These are phyloP conservation scores for Oedothorax gibbosus DNA, from an alignment of 1,140 invertebrate species.

Conservation along the genomic window DNA sequence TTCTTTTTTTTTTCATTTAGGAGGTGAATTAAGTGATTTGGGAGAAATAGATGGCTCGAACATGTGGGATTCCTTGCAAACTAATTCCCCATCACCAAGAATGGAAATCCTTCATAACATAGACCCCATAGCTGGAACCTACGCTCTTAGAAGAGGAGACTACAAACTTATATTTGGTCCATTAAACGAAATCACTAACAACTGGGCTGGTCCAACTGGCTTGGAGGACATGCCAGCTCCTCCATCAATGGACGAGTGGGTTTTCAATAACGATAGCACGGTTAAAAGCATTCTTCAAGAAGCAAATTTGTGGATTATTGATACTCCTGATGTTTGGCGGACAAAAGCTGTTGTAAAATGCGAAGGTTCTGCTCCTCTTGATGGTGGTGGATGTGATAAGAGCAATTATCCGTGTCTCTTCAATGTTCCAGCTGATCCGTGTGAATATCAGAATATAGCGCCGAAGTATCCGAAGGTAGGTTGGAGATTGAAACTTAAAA, in stretches of 20 bases:
- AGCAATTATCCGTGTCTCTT: slow-evolving; percentile 65
- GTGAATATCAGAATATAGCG: slow-evolving; percentile 68
- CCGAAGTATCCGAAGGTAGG: slow-evolving; percentile 44
- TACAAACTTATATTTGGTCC: slow-evolving; percentile 81
- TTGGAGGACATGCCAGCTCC: slow-evolving; percentile 62
- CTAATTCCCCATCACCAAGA: slow-evolving; percentile 75
- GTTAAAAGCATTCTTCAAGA: slow-evolving; percentile 7
- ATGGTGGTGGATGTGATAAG: slow-evolving; percentile 63
- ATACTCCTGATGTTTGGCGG: neutral
- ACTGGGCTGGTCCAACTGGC: slow-evolving; percentile 69
- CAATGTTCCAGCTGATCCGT: slow-evolving; percentile 67
- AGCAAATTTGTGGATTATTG: neutral
- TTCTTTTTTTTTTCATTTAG: slow-evolving; percentile 39
- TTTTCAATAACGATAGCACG: slow-evolving; percentile 11
- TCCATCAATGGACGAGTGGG: neutral
- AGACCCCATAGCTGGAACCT: neutral
- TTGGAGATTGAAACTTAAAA: too few species aligned
- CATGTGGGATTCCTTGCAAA: slow-evolving; percentile 78
- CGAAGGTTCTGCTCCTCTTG: slow-evolving; percentile 48
- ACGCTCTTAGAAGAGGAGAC: slow-evolving; percentile 77
- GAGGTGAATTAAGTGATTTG: slow-evolving; percentile 68
- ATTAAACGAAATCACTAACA: neutral
- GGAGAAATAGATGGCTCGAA: slow-evolving; percentile 80
- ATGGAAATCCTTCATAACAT: slow-evolving; percentile 80
- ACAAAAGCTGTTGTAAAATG: slow-evolving; percentile 15